These are phyloP conservation scores for Napeogenes sylphis DNA, from an alignment of 2,888 invertebrate genomes.

Conservation along the genomic window DNA sequence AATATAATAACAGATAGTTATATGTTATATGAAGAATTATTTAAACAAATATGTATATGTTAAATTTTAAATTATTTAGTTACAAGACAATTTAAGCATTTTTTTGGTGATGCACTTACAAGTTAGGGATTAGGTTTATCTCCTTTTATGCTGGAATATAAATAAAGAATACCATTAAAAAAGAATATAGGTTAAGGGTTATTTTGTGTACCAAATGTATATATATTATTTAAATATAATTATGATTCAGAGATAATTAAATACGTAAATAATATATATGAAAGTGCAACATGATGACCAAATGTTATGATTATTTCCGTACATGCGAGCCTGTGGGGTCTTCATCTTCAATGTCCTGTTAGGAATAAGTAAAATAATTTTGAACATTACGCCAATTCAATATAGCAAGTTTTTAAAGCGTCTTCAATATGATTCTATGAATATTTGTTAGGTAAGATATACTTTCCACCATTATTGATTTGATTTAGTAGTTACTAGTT, in stretches of 20 bases:
- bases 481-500: no score
- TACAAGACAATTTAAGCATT: no score
- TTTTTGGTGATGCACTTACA: background rate
- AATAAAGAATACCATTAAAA: background rate
- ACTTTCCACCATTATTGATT: no score
- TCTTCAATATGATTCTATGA: background rate
- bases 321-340: conserved; percentile 37
- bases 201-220: background rate
- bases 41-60: no score
- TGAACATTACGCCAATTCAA: background rate
- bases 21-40: no score
- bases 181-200: no score
- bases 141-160: conserved; percentile 2
- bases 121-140: background rate
- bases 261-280: background rate
- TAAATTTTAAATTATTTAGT: no score
- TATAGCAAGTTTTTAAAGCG: background rate
- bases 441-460: no score
- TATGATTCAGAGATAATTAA: no score
- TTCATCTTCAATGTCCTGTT: conserved; percentile 43
- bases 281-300: conserved; percentile 32
- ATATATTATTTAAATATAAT: background rate
- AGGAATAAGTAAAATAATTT: conserved; percentile 29
- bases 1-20: background rate
- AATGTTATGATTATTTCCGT: conserved; percentile 32